These are phyloP conservation scores for Varanus komodoensis DNA, from an alignment of 2,113 vertebrate genomes.

Conservation along the genomic window DNA sequence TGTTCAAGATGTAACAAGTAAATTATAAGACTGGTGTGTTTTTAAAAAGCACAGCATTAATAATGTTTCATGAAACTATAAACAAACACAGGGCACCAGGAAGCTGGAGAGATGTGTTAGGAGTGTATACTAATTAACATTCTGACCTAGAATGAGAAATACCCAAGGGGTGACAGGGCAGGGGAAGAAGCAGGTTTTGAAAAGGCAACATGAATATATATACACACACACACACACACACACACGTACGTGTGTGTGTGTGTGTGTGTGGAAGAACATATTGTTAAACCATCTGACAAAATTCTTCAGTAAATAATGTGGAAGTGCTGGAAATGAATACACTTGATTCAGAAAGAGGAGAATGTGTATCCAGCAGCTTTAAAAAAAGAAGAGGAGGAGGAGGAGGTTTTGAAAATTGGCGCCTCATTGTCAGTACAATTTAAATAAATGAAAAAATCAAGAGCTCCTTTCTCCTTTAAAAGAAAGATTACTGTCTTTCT, in stretches of 20 bases:
- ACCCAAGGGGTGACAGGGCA: not conserved
- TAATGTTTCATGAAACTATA: conserved; percentile 47
- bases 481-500: not conserved
- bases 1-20: conserved; percentile 50
- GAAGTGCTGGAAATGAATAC: conserved; percentile 33
- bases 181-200: conserved; percentile 46
- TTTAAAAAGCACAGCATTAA: not conserved
- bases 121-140: conserved; percentile 50
- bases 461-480: conserved; percentile 17
- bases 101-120: conserved; percentile 43
- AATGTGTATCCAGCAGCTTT: not conserved
- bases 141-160: conserved; percentile 46
- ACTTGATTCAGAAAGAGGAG: not conserved
- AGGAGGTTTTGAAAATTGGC: not conserved
- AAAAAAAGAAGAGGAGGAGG: not conserved
- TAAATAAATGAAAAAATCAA: conserved; percentile 21
- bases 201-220: conserved; percentile 37
- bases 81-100: conserved; percentile 34
- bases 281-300: conserved; percentile 41
- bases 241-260: too few species aligned
- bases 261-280: conserved; percentile 52
- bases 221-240: too few species aligned
- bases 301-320: conserved; percentile 16
- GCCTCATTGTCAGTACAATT: conserved; percentile 13
- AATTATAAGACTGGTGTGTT: not conserved